Conservation (phyloP, 1,140 invertebrate genomes). For the Drosophila novamexicana region DNA sequence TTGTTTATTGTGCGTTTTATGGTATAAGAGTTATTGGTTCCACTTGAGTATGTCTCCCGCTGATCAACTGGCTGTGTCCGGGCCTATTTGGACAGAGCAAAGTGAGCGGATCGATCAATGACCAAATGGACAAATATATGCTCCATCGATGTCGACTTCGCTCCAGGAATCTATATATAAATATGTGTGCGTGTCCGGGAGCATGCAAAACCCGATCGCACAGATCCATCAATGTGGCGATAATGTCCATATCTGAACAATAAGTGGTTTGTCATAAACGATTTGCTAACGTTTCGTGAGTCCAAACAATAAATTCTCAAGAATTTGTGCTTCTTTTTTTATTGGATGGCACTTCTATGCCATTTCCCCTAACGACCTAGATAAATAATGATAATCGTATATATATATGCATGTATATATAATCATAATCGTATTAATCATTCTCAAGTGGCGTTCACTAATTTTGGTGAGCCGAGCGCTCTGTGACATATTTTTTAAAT, state of each 20-base stretch:
- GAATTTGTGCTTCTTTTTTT: slow-evolving; percentile 40
- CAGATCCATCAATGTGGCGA: slow-evolving; percentile 37
- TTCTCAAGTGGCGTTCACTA: slow-evolving; percentile 67
- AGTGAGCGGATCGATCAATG: slow-evolving; percentile 51
- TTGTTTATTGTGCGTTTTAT: slow-evolving; percentile 48
- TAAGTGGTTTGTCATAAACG: slow-evolving; percentile 35
- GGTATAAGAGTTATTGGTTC: slow-evolving; percentile 43
- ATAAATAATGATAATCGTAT: slow-evolving; percentile 42
- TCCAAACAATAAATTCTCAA: slow-evolving; percentile 4
- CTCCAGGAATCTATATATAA: background rate
- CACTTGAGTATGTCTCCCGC: slow-evolving; percentile 29
- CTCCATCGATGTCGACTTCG: slow-evolving; percentile 23
- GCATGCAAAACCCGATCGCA: slow-evolving; percentile 33
- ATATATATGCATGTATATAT: background rate
- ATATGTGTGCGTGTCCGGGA: background rate
- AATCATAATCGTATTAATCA: slow-evolving; percentile 73
- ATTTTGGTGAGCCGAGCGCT: slow-evolving; percentile 39
- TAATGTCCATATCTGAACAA: slow-evolving; percentile 20
- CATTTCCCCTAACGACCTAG: slow-evolving; percentile 38
- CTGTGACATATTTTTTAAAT: slow-evolving; percentile 61
- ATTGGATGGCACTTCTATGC: background rate
- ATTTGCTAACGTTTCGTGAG: slow-evolving; percentile 1
- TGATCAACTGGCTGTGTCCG: background rate
- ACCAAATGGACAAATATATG: slow-evolving; percentile 43
- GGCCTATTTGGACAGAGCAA: slow-evolving; percentile 44